These are phyloP conservation scores for Bufotes viridis DNA, from an alignment of 2,797 vertebrate genomes.

Conservation along the genomic window DNA sequence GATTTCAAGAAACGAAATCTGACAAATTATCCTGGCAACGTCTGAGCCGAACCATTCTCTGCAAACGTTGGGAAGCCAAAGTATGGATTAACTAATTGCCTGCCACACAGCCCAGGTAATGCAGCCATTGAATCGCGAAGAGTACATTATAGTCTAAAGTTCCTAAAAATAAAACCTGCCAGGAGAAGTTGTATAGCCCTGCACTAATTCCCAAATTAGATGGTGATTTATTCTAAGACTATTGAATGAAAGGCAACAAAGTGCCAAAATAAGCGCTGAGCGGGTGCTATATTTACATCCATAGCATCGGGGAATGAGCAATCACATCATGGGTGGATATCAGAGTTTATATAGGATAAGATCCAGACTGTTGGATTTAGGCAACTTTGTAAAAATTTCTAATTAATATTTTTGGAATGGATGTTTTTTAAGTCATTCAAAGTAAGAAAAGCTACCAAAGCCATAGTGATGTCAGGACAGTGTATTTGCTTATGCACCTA, in stretches of 20 bases:
- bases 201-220: slow-evolving; percentile 58
- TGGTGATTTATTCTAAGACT: slow-evolving; percentile 53
- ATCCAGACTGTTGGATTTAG: neutral
- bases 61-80: neutral
- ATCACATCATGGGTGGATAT: neutral
- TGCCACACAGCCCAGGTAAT: neutral
- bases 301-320: neutral
- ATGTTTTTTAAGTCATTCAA: neutral
- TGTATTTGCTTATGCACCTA: neutral
- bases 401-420: neutral
- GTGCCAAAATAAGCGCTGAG: slow-evolving; percentile 36
- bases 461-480: neutral
- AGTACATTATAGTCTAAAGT: slow-evolving; percentile 39
- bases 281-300: slow-evolving; percentile 29
- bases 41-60: neutral
- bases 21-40: slow-evolving; percentile 3
- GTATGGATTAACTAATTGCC: neutral
- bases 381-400: neutral
- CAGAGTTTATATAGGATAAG: neutral
- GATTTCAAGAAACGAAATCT: slow-evolving; percentile 22
- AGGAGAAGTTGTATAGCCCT: slow-evolving; percentile 30
- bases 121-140: neutral
- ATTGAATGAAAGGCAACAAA: slow-evolving; percentile 25
- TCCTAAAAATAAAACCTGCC: slow-evolving; percentile 52
- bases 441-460: neutral